phyloP scores from a whole-genome alignment of 2,888 invertebrate genomes.

The Platycheirus rosarum region DNA sequence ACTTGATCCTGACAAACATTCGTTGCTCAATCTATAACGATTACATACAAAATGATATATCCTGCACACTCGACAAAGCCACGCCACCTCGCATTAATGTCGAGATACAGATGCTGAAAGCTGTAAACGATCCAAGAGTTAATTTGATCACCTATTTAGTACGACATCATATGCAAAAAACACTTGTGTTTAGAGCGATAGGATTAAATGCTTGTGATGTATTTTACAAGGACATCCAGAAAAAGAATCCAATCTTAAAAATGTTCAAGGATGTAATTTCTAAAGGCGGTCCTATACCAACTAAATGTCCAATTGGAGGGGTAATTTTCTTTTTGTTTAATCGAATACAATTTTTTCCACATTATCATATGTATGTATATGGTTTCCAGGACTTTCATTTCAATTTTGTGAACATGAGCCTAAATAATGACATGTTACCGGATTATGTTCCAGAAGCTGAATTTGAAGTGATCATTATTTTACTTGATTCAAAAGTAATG shows the following conservation, averaged over 20 bases:
- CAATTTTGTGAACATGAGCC: conserved; percentile 1
- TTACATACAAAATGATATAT: not conserved
- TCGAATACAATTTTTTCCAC: too few species aligned
- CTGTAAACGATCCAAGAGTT: not conserved
- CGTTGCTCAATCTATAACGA: not conserved
- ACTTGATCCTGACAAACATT: not conserved
- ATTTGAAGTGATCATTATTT: not conserved
- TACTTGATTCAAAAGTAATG: not conserved
- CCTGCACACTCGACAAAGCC: conserved; percentile 4
- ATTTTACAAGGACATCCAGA: too few species aligned
- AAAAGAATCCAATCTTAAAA: too few species aligned
- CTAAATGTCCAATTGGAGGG: too few species aligned
- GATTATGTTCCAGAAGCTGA: not conserved
- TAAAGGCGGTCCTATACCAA: too few species aligned
- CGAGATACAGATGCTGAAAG: not conserved
- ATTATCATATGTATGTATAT: too few species aligned
- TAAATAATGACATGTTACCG: not conserved
- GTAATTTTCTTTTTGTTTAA: too few species aligned
- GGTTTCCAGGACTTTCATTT: conserved; percentile 6
- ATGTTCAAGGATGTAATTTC: too few species aligned
- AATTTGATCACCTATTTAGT: not conserved
- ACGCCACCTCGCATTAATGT: not conserved
- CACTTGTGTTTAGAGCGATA: too few species aligned
- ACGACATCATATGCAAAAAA: too few species aligned
- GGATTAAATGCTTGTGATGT: too few species aligned